Evolutionary conservation across 2,797 vertebrate genomes (phyloP).

Genomic region (Salmo trutta): DNA sequence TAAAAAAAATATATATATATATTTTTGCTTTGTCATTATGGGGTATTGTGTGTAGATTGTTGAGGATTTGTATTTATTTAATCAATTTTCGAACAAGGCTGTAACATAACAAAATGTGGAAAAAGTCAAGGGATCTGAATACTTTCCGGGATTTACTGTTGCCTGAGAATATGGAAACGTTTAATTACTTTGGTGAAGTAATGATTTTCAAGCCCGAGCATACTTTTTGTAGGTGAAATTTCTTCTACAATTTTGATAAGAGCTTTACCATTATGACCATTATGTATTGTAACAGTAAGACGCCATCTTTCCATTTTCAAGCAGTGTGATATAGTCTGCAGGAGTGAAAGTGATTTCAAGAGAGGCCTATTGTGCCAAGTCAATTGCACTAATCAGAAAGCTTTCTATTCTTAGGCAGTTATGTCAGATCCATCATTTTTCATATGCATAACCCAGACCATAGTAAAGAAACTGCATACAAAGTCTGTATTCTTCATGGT

Average conservation of each 20-base stretch:
- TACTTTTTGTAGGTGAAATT: background rate
- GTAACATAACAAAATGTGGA: too few species aligned
- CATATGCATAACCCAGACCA: slow-evolving; percentile 14
- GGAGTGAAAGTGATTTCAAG: background rate
- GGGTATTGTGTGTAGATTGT: too few species aligned
- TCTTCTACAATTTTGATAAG: background rate
- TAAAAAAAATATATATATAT: too few species aligned
- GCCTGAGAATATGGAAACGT: background rate
- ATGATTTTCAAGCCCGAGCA: background rate
- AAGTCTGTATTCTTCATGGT: background rate
- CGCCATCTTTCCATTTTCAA: background rate
- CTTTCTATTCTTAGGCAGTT: slow-evolving; percentile 33
- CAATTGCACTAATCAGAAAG: slow-evolving; percentile 22
- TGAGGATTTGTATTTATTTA: too few species aligned
- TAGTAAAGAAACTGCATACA: slow-evolving; percentile 16
- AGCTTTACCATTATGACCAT: background rate
- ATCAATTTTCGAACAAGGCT: too few species aligned
- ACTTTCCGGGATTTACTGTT: slow-evolving; percentile 1
- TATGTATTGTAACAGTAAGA: background rate
- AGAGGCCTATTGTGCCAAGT: slow-evolving; percentile 27
- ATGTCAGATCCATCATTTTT: slow-evolving; percentile 34
- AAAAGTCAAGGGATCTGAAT: too few species aligned
- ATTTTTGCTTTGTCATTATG: too few species aligned
- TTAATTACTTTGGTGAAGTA: background rate
- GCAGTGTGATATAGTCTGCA: background rate